Conservation (phyloP, 2,888 invertebrate genomes). For the Xestia c-nigrum region DNA sequence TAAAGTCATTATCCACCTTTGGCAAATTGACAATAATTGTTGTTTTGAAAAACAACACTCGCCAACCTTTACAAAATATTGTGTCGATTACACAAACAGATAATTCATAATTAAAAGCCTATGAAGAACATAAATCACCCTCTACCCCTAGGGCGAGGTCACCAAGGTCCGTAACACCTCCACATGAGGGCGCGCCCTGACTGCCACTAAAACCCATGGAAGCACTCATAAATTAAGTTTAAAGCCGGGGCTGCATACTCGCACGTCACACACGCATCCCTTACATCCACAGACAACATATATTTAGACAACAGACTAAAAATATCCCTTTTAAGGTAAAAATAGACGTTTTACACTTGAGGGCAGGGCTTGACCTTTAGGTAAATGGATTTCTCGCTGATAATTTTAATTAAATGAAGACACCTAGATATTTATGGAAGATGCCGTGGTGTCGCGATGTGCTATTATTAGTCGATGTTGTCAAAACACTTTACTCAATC, state of each 20-base stretch:
- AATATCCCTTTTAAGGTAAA: slow-evolving; percentile 33
- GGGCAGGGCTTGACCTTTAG: slow-evolving; percentile 34
- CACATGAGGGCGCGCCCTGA: slow-evolving; percentile 37
- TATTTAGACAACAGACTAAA: slow-evolving; percentile 22
- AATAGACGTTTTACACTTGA: slow-evolving; percentile 15
- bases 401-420: slow-evolving; percentile 26
- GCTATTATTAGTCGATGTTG: slow-evolving; percentile 12
- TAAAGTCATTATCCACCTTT: not conserved
- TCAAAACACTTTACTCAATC: not conserved
- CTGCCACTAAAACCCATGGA: slow-evolving; percentile 40
- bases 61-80: not conserved
- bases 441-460: too few species aligned
- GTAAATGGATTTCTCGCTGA: slow-evolving; percentile 12
- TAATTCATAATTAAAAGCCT: slow-evolving; percentile 14
- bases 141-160: slow-evolving; percentile 13
- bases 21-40: not conserved
- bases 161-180: slow-evolving; percentile 2
- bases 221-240: slow-evolving; percentile 50
- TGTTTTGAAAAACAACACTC: not conserved
- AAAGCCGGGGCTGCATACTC: slow-evolving; percentile 43
- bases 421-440: slow-evolving; percentile 4
- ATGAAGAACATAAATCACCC: not conserved
- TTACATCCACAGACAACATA: slow-evolving; percentile 27
- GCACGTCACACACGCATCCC: slow-evolving; percentile 49
- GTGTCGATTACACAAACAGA: not conserved